Conservation (phyloP, 2,797 vertebrate species). For the Nothura maculosa region DNA sequence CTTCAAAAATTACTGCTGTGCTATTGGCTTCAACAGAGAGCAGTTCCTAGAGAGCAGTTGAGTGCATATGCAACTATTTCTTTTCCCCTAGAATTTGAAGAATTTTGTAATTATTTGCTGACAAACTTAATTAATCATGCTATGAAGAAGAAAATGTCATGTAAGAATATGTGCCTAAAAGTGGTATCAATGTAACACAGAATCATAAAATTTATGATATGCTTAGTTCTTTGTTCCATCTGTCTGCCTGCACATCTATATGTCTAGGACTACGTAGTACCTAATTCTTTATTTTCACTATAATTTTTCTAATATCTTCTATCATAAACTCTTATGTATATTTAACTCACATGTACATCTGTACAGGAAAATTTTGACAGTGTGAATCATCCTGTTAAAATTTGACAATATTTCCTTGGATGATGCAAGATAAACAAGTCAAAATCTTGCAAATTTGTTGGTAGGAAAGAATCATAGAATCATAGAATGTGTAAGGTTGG, state of each 20-base stretch:
- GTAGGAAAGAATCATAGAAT: neutral
- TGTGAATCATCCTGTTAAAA: neutral
- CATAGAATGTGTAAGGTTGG: too few species aligned
- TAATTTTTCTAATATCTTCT: neutral
- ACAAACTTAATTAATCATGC: neutral
- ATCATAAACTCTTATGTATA: neutral
- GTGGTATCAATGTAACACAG: neutral
- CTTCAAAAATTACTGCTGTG: neutral
- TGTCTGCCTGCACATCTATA: neutral
- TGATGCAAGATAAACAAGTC: neutral
- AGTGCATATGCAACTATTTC: neutral
- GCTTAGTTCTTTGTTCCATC: neutral
- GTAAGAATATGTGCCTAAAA: neutral
- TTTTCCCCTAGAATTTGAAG: neutral
- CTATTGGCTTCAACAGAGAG: neutral
- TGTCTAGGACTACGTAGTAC: neutral
- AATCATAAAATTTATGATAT: neutral
- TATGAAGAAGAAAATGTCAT: neutral
- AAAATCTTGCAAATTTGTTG: neutral
- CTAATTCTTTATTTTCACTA: neutral
- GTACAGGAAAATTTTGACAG: neutral
- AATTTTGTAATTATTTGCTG: neutral
- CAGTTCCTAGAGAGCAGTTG: neutral
- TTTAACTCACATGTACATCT: neutral
- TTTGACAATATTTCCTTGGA: neutral